Conservation (phyloP, 2,113 vertebrate species). For the Hylia prasina region DNA sequence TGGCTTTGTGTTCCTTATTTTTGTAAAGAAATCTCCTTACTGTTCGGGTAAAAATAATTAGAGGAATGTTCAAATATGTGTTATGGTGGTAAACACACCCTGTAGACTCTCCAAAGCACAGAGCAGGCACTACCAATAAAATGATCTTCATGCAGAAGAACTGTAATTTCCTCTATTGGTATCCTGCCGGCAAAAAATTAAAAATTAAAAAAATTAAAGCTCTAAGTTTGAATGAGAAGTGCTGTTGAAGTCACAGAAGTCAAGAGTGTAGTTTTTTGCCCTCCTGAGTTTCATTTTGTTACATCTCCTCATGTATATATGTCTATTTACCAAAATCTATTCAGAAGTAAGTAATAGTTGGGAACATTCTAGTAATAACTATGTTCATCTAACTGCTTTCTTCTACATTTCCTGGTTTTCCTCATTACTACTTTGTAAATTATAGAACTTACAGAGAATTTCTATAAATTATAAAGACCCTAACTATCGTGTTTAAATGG, state of each 20-base stretch:
- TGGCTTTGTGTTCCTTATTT: background rate
- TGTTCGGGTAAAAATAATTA: background rate
- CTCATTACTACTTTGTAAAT: background rate
- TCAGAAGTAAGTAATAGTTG: background rate
- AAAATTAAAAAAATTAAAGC: background rate
- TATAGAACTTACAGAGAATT: background rate
- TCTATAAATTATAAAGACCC: background rate
- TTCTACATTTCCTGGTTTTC: background rate
- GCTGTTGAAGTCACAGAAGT: background rate
- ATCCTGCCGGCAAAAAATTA: background rate
- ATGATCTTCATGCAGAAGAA: background rate
- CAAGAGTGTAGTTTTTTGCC: background rate
- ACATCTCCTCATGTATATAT: background rate
- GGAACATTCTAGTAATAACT: background rate
- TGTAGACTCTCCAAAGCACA: background rate
- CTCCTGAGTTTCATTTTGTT: background rate
- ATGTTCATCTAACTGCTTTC: background rate
- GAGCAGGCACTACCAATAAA: background rate
- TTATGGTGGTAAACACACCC: background rate
- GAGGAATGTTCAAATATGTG: background rate
- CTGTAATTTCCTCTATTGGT: background rate
- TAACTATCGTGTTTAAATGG: background rate
- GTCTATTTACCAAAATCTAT: background rate
- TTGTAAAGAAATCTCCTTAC: background rate
- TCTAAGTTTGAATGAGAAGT: background rate